These are phyloP conservation scores for Perca schrenkii DNA, from an alignment of 2,113 vertebrate species.

Conservation along the genomic window DNA sequence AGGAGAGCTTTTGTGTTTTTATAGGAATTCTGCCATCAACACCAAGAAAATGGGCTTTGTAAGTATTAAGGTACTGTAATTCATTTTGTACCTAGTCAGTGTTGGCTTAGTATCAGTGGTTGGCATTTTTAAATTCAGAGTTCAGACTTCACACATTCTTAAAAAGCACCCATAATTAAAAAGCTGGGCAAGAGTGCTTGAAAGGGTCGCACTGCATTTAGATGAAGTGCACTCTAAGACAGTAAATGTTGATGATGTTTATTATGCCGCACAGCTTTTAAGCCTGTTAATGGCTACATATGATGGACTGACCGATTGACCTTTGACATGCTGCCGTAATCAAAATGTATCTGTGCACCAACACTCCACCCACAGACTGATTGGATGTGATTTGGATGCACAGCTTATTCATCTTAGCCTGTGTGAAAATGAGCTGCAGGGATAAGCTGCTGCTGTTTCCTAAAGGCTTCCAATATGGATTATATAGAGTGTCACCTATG, in stretches of 20 bases:
- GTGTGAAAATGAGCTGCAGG: neutral
- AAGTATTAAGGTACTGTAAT: neutral
- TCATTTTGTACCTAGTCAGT: neutral
- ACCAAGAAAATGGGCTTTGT: neutral
- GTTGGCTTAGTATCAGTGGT: neutral
- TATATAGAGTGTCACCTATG: neutral
- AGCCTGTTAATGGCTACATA: conserved; percentile 31
- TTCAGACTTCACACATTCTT: conserved; percentile 30
- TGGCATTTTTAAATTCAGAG: conserved; percentile 26
- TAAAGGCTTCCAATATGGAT: neutral
- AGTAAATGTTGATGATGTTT: conserved; percentile 32
- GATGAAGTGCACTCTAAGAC: conserved; percentile 45
- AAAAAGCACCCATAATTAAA: conserved; percentile 40
- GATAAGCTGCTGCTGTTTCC: neutral
- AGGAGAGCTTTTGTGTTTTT: neutral
- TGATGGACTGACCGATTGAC: conserved; percentile 51
- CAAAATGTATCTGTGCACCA: conserved; percentile 21
- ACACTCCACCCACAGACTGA: conserved; percentile 15
- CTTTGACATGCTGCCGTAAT: conserved; percentile 27
- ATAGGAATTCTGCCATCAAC: neutral
- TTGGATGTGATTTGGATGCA: neutral
- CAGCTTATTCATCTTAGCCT: neutral
- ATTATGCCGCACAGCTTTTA: conserved; percentile 47
- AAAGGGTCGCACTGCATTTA: conserved; percentile 16
- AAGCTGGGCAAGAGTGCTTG: conserved; percentile 21